Base-by-base conservation (phyloP, 2,888 invertebrate genomes). In the Baronia brevicornis region DNA sequence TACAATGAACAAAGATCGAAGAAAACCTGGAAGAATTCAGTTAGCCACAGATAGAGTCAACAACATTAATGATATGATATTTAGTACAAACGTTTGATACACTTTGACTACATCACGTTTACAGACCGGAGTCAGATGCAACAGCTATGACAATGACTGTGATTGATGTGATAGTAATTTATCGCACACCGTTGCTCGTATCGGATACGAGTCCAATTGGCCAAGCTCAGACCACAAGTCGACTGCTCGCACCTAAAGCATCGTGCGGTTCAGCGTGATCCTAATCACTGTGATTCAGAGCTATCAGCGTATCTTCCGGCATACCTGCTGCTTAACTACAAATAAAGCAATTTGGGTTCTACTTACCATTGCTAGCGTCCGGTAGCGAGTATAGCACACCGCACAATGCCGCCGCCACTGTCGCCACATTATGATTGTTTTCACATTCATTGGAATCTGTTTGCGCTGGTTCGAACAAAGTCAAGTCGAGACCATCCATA, bases 401-500 rank as follows among this genome's bases (percentile, higher is more conserved):
- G 48, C 82, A 78, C 32, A 84, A 52, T 28, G 74, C 53, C 24
- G 62, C 55, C 8, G 71, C 51, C 22, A 55, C 59, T 18, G 68
- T 50, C 14, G 53, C 46, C 12, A 51, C 40, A 33, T 59, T 63
- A 32, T 49, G 60, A 28, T 53, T 59, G 32, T 53, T 54, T 14
- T 46, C 61, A 38, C 60, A 58, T 41, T 66, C 68, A 34, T 58
- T 62, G 13, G 49, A 48, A 36, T 75, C 78, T 31, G 52, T 53
- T 54, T 68, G 73, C 28, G 88, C 88, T 27, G 89, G 89, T 61
- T 90, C 90, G 63, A 90, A 90, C 47, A 90, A 69, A 41, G 89
- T 82, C 57, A 90, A 74, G 70, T 90, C 90, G 47, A 90, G 75
- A 41, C 89, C 89, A 46, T 89, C 89, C 87, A 90, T 87, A 65